These are phyloP conservation scores for Gracilinanus agilis DNA, from an alignment of 2,113 vertebrate genomes.

Conservation along the genomic window DNA sequence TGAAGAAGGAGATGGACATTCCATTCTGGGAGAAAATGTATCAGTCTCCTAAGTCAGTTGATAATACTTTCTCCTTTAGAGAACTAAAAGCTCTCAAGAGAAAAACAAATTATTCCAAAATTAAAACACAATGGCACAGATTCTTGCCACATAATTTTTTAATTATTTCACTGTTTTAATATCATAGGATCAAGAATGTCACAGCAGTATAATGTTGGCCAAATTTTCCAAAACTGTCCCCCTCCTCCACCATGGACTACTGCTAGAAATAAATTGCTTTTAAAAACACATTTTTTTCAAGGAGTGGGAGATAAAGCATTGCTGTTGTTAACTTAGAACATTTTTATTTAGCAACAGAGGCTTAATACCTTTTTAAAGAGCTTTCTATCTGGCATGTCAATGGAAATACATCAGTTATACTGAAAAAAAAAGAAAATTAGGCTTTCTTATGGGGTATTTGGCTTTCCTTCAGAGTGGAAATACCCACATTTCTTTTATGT, in stretches of 20 bases:
- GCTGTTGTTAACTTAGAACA: background rate
- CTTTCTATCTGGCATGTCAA: background rate
- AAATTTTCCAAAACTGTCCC: conserved; percentile 7
- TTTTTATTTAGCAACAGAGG: background rate
- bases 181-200: background rate
- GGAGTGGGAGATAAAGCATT: background rate
- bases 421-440: background rate
- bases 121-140: background rate
- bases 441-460: background rate
- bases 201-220: background rate
- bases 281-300: conserved; percentile 1
- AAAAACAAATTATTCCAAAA: background rate
- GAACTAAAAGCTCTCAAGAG: background rate
- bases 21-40: background rate
- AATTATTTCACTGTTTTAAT: conserved; percentile 6
- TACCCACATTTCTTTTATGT: conserved; percentile 21
- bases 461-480: background rate
- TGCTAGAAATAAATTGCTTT: background rate
- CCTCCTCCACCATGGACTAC: background rate
- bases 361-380: conserved; percentile 6
- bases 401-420: conserved; percentile 1
- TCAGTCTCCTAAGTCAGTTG: background rate
- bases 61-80: background rate
- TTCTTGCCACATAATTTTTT: conserved; percentile 25
- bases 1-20: background rate